A percentile compares a stretch with the other conserved stretches of the same genome.
Conservation (phyloP, 1,140 invertebrate species). For the Nebria ingens region DNA sequence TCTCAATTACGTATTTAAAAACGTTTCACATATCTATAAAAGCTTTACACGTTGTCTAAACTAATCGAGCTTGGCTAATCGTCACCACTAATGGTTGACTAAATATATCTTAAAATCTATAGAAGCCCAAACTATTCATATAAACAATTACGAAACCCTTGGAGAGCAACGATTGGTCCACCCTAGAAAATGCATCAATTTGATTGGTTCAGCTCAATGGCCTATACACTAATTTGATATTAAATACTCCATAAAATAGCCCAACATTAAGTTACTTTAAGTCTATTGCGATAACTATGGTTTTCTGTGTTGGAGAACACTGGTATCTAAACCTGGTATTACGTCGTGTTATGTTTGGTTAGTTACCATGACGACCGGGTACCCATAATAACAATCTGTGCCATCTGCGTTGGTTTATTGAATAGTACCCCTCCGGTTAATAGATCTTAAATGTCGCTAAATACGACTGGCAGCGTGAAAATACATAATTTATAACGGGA, state of each 20-base stretch:
- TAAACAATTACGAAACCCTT: not conserved
- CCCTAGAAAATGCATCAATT: not conserved
- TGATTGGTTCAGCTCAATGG: slow-evolving; percentile 16
- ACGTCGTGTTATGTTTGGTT: slow-evolving; percentile 23
- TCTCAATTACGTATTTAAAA: no score
- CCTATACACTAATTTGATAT: slow-evolving; percentile 28
- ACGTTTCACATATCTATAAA: no score
- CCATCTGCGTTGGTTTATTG: slow-evolving; percentile 25
- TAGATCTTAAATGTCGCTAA: slow-evolving; percentile 27
- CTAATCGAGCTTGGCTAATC: slow-evolving; percentile 18
- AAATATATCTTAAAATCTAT: slow-evolving; percentile 12
- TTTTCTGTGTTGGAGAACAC: slow-evolving; percentile 10
- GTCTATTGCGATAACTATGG: no score
- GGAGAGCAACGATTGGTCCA: not conserved
- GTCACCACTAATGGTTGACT: slow-evolving; percentile 15
- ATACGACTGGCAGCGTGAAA: slow-evolving; percentile 25
- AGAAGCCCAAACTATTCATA: slow-evolving; percentile 13
- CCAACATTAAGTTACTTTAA: no score
- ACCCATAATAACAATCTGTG: slow-evolving; percentile 26
- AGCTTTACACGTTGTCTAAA: no score
- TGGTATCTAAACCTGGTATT: slow-evolving; percentile 10
- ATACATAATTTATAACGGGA: slow-evolving; percentile 28
- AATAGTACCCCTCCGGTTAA: slow-evolving; percentile 25
- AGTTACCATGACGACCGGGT: slow-evolving; percentile 28
- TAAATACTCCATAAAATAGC: slow-evolving; percentile 23